Base-by-base conservation (phyloP, 2,797 vertebrate species). In the Characodon lateralis region DNA sequence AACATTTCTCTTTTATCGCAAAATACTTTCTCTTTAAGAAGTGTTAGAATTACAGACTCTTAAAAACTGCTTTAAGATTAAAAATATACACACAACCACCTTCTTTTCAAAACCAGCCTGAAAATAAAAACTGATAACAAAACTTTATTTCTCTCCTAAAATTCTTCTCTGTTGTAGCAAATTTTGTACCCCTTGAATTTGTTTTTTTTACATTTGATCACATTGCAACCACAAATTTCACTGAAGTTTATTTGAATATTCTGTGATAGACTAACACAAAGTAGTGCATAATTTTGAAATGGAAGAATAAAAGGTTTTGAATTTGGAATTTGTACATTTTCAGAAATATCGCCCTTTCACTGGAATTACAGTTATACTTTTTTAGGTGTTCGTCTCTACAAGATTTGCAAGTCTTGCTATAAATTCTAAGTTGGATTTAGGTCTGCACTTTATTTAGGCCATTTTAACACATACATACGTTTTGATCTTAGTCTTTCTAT, bases 31-130 rank as follows among this genome's bases (percentile, higher is more conserved):
- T 69, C 31, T 14, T 50, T 61, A 74, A 78, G 80, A 69, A 70
- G 58, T 69, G 31, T 85, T 59, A 28, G 80, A 81, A 82, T 76
- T 68, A 58, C 56, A 51, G 74, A 39, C 14, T 73, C 1, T 71
- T 77, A 1, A 43, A 70, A 20, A 76, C 58, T 35, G 10, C 10
- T 46, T 50, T 39, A n/a, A 72, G 2, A 24, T 71, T 22, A 9
- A 41, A 43, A 58, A 46, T 35, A 58, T 41, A 48, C 7, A 59
- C 41, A 55, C 48, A 41, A 12, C 22, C 2, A 41, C 26, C 6
- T 63, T 63, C 61, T 63, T 39, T 20, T 20, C 9, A 51, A 6
- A 18, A 61, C 9, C 13, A 28, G 3, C 18, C 20, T 73, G 18
- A 6, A 61, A 41, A 41, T 55, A 14, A 22, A 72, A 80, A n/a